Conservation (phyloP, 2,113 vertebrate species). For the Gnathonemus echidnorhynchus region DNA sequence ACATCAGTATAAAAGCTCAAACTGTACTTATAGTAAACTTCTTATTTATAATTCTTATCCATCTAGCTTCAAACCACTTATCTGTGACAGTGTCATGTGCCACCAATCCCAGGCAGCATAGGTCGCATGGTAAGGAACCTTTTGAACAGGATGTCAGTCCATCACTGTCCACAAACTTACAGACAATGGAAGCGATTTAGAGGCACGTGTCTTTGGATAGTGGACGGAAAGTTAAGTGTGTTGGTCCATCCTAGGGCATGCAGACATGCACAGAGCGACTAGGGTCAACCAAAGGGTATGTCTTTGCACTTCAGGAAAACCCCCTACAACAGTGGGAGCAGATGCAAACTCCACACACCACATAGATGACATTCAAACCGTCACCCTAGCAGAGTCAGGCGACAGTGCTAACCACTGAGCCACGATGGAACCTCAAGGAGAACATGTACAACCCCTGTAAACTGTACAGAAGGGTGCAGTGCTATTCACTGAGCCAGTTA, state of each 20-base stretch:
- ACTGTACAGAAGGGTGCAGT: not conserved
- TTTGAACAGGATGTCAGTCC: not conserved
- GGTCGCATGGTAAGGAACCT: not conserved
- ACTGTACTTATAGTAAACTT: not conserved
- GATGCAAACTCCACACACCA: not conserved
- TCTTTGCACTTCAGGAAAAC: not conserved
- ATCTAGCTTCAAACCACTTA: not conserved
- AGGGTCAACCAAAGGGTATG: not conserved
- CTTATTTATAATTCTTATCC: not conserved
- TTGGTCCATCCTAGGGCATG: not conserved
- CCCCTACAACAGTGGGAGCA: not conserved
- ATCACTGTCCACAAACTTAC: not conserved
- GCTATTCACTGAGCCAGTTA: not conserved
- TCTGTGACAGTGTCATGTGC: not conserved
- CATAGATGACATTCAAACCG: not conserved
- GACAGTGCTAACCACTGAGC: not conserved
- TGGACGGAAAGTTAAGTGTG: not conserved
- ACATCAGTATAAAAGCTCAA: not conserved
- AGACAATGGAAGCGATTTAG: not conserved
- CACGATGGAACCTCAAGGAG: not conserved
- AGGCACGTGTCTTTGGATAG: not conserved
- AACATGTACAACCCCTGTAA: not conserved
- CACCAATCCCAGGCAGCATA: not conserved
- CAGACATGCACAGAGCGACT: not conserved
- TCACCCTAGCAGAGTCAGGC: not conserved